Conservation (phyloP, 2,113 vertebrate species). For the Leptocoma aspasia region DNA sequence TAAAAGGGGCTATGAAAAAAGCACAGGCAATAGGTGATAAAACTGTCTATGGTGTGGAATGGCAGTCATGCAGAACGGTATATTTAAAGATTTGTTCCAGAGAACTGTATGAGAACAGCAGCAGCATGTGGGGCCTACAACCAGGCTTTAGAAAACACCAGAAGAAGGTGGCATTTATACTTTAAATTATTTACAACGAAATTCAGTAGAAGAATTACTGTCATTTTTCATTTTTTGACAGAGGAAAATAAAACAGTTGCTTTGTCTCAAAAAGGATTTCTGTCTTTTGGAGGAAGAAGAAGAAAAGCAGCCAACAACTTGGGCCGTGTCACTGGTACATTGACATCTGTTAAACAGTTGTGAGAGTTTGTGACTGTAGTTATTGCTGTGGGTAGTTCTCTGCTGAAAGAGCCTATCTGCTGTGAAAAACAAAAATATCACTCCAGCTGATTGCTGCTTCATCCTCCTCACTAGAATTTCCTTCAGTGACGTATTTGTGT, state of each 20-base stretch:
- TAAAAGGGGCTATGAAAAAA: background rate
- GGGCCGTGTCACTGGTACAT: background rate
- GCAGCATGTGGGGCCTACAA: background rate
- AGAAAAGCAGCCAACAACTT: background rate
- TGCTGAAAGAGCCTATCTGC: background rate
- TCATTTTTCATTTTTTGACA: background rate
- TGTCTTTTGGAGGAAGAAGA: background rate
- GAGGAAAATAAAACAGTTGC: background rate
- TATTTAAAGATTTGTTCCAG: background rate
- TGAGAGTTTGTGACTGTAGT: background rate
- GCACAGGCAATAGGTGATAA: background rate
- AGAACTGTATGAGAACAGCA: background rate
- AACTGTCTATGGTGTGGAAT: background rate
- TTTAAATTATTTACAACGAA: background rate
- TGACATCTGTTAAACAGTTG: background rate
- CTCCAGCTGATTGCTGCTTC: background rate
- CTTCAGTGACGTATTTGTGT: background rate
- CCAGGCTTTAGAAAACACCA: background rate
- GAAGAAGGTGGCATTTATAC: background rate
- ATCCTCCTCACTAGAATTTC: background rate
- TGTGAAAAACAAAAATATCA: background rate
- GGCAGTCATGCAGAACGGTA: rapidly evolving
- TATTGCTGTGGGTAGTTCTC: background rate
- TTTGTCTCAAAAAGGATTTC: background rate
- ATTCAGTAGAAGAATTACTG: background rate